Base-by-base conservation (phyloP, 2,113 vertebrate species). In the Alligator sinensis region DNA sequence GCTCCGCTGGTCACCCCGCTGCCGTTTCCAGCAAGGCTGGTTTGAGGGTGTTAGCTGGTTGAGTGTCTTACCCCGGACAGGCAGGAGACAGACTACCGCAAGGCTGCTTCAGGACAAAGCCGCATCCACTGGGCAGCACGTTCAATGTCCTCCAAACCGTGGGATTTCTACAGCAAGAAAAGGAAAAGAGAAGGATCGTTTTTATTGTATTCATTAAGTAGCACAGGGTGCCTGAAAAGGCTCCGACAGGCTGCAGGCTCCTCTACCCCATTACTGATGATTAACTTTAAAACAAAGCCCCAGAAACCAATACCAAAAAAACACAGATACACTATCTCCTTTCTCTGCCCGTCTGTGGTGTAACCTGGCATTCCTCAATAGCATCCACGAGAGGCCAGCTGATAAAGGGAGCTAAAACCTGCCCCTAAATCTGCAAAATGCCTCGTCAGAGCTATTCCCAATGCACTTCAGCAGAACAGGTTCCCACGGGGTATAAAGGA, bases 121-220 rank as follows among this genome's bases (percentile, higher is more conserved):
- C 77, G 30, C 90, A 18, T 93, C 82, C 92, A 88, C 92, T 82
- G 80, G 70, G 78, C 89, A 80, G 90, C 54, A 78, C 78, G 88
- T 91, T 86, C 95, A 94, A 84, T 47, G 77, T 85, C 86, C 84
- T 54, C 77, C 3, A 64, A 59, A 62, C 82, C 55, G 91, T 21
- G 89, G 90, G 82, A 59, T 9, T 4, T 89, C 96, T 97, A 94
- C 77, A 96, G 95, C 1, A 74, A 83, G 7, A 95, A 90, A 87
- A 90, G 84, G 5, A 90, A 54, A 83, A 77, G 1, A 89, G 24
- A 9, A 11, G 34, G 47, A 7, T 47, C 47, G 8, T 47, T 47
- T 47, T 47, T 47, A 47, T 47, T 47, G 7, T 47, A 47, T 47
- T 47, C 47, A 47, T 47, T 9, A 47, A 47, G 47, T 47, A 47